A percentile compares a stretch with the other conserved stretches of the same genome.
Conservation (phyloP, 2,888 invertebrate species). For the Deilephila porcellus region DNA sequence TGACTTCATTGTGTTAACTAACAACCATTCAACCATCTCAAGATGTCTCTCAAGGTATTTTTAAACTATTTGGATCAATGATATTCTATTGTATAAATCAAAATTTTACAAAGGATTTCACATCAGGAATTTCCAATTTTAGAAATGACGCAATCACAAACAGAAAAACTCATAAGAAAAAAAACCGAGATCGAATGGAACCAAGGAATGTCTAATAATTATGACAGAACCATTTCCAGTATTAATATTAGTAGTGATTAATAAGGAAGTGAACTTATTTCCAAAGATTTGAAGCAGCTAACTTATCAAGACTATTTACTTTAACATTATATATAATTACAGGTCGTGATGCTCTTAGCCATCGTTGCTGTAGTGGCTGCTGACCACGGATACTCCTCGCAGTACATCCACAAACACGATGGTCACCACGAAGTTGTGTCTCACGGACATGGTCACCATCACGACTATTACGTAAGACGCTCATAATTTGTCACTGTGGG, state of each 20-base stretch:
- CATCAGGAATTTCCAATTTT: neutral
- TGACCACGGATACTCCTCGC: slow-evolving; percentile 48
- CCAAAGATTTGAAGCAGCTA: too few species aligned
- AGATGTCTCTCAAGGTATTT: slow-evolving; percentile 21
- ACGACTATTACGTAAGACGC: slow-evolving; percentile 45
- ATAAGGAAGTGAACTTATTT: too few species aligned
- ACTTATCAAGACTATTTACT: too few species aligned
- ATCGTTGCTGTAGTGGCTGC: slow-evolving; percentile 9
- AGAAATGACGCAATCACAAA: neutral
- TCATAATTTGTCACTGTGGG: neutral
- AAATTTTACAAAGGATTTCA: neutral
- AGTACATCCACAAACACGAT: slow-evolving; percentile 51
- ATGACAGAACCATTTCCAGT: too few species aligned
- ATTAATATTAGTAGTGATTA: too few species aligned
- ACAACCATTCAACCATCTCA: slow-evolving; percentile 27
- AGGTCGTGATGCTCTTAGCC: slow-evolving; percentile 13
- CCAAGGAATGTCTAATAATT: too few species aligned
- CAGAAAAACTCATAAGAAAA: too few species aligned
- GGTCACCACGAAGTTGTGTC: slow-evolving; percentile 44
- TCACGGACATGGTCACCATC: slow-evolving; percentile 43
- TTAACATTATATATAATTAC: neutral
- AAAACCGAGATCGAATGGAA: too few species aligned
- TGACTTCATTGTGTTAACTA: slow-evolving; percentile 33
- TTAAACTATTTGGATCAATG: neutral
- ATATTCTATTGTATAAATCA: neutral